Evolutionary conservation across 2,113 vertebrate species (phyloP), one percentile per base, ranked within the genome.

Genomic region (Nothobranchius kuhntae): DNA sequence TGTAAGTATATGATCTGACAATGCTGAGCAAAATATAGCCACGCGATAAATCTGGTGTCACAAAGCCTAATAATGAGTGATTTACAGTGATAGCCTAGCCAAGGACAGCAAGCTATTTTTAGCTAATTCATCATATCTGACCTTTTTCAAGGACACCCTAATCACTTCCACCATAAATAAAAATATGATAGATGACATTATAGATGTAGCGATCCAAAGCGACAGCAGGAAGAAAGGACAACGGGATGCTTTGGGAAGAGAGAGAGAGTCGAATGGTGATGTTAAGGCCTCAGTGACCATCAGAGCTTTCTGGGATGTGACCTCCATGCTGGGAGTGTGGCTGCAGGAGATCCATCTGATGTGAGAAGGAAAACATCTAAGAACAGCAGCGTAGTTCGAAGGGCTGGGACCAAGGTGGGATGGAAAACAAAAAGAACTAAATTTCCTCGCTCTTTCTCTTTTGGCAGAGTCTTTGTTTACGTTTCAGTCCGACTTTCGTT

Each of bases 41-140:
- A 21, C 48, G 24, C 68, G 66, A 75, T 84, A 86, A 73, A 83
- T 87, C 59, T 69, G 65, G 61, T 62, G 86, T 85, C 54, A 68
- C 82, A 72, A 89, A 82, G 71, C 75, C 69, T 83, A 75, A 53
- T 30, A 53, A 79, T 86, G 71, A 82, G 71, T 71, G 83, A 86
- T 78, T 77, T 66, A 71, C 60, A 68, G 58, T 72, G 4, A 5
- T 61, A 67, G 67, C 76, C 63, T 40, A 15, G 57, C 56, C 47
- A 36, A 53, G 61, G 62, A 77, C 75, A 79, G 73, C 40, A 65
- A 70, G 64, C 69, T 67, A 38, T 75, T 87, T 77, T 81, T 69
- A 56, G 65, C 62, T 71, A 68, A 71, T 81, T 88, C 77, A 80
- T 65, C 79, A 82, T 78, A 64, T 71, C 65, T 61, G 71, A 66